Base-by-base conservation (phyloP, 2,888 invertebrate genomes). In the Suillia variegata region DNA sequence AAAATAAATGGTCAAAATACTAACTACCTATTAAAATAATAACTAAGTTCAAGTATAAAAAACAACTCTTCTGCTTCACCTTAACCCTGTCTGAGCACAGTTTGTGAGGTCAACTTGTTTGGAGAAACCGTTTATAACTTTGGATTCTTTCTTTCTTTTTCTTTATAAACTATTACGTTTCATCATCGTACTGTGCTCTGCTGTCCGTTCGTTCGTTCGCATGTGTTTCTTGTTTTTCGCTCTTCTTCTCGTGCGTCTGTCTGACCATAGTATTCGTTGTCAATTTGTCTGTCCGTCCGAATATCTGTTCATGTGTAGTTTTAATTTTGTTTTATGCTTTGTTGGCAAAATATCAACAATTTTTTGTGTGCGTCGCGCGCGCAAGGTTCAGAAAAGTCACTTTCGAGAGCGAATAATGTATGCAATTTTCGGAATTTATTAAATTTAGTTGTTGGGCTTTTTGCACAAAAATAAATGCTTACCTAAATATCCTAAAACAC, bases 401-500 rank as follows among this genome's bases (percentile, higher is more conserved):
- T 2, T 26, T 10, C 26, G 10, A 26, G n/a, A n/a, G 26, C 26
- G 6, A 10, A 26, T 10, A 26, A 26, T 31, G 15, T 24, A 15
- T 5, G 15, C 50, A 50, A 50, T 22, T 26, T 26, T n/a, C n/a
- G n/a, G n/a, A n/a, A n/a, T n/a, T n/a, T 12, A 50, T 12, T 10
- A 50, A 31, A 1, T 31, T 50, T 50, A 38, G 4, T 21, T 10
- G 6, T 49, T 49, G 49, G 20, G 8, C 13, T 34, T 53, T 13
- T 53, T 8, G 38, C 10, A 38, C 31, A 17, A 26, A 5, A 13
- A 45, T 54, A 54, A 22, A 47, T 24, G 26, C 89, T 90, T 83
- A 94, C 95, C 95, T 82, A 96, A 88, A 85, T 93, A 95, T 83
- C 94, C 94, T 80, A 96, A 86, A 80, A 95, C 94, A 77, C 94